These are phyloP conservation scores for Chloroceryle amazona DNA, from an alignment of 2,797 vertebrate genomes.

Conservation along the genomic window DNA sequence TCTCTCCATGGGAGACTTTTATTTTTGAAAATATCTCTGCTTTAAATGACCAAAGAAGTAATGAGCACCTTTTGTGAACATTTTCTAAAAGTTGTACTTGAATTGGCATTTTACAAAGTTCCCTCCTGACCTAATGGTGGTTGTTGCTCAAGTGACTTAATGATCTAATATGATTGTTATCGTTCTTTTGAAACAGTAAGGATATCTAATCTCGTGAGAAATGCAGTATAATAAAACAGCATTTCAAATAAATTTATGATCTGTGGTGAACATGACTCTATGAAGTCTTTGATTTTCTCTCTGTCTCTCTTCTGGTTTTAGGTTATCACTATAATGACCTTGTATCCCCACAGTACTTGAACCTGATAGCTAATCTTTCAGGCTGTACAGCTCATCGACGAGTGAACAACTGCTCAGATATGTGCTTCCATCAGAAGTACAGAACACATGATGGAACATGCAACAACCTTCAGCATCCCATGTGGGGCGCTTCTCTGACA, in stretches of 20 bases:
- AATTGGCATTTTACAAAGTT: background rate
- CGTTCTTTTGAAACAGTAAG: background rate
- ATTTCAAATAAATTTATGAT: background rate
- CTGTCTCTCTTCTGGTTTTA: constrained; percentile 64
- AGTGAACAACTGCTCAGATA: constrained; percentile 96
- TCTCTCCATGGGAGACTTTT: background rate
- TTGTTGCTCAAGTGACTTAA: background rate
- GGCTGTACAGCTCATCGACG: constrained; percentile 95
- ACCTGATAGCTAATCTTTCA: constrained; percentile 95
- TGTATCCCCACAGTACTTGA: constrained; percentile 95
- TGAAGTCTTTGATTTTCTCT: background rate
- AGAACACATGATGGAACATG: constrained; percentile 95
- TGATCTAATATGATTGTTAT: background rate
- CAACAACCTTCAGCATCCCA: constrained; percentile 97
- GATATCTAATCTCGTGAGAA: background rate
- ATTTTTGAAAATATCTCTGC: background rate
- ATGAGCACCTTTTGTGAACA: background rate
- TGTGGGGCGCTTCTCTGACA: constrained; percentile 97
- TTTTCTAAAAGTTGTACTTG: background rate
- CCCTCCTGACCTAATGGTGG: background rate
- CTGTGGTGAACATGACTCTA: accelerated
- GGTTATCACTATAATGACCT: constrained; percentile 98
- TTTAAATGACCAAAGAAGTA: background rate
- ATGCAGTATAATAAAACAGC: background rate
- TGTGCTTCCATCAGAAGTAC: constrained; percentile 98